Evolutionary conservation across 2,113 vertebrate species (phyloP).

Genomic region (Corythaixoides concolor): DNA sequence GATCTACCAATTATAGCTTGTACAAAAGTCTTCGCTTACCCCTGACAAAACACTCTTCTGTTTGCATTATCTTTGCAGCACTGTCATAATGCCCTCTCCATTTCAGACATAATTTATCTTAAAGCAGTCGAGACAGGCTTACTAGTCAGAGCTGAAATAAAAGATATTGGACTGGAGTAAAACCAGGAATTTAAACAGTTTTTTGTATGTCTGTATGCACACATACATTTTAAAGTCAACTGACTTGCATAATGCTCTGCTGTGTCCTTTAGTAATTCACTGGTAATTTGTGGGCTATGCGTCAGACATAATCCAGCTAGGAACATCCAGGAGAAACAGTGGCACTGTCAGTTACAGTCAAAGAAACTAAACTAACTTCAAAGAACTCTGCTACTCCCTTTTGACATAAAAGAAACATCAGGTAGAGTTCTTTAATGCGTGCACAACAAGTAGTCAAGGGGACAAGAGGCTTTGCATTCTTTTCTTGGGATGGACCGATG

Average conservation of each 20-base stretch:
- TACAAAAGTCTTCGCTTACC: background rate
- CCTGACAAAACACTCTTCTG: background rate
- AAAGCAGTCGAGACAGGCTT: background rate
- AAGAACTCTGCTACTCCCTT: background rate
- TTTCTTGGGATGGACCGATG: background rate
- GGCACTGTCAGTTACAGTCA: background rate
- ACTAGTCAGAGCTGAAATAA: background rate
- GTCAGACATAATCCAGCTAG: background rate
- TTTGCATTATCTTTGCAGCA: background rate
- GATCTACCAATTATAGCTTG: background rate
- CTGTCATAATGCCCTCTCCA: background rate
- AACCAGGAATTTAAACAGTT: background rate
- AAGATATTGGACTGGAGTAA: background rate
- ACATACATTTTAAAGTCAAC: background rate
- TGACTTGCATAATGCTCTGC: background rate
- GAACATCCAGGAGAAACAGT: background rate
- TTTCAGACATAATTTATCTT: background rate
- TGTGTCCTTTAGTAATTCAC: background rate
- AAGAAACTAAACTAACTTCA: background rate
- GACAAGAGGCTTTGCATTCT: background rate
- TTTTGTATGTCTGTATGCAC: accelerated
- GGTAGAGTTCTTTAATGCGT: background rate
- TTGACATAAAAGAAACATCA: background rate
- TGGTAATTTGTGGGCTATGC: background rate
- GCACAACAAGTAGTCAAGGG: background rate